phyloP scores from a whole-genome alignment of 2,797 vertebrate species.

The Leptatherina wallacei region DNA sequence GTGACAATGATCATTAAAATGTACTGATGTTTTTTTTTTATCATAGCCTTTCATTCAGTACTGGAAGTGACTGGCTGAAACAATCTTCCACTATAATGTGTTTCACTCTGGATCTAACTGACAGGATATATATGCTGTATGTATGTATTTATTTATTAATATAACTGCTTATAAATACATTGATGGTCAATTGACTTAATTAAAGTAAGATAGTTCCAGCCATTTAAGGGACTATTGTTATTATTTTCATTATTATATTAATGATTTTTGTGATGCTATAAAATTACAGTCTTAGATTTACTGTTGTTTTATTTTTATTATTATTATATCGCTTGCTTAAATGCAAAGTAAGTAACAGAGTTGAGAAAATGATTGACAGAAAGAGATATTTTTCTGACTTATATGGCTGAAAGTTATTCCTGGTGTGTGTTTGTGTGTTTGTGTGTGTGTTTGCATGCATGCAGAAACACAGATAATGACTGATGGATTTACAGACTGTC shows the following conservation, averaged over 20 bases:
- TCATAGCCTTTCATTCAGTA: neutral
- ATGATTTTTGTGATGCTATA: neutral
- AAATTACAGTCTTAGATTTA: conserved; percentile 5
- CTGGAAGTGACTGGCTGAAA: too few relatives aligned
- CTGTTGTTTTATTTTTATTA: neutral
- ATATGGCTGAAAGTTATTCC: conserved; percentile 23
- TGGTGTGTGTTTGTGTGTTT: conserved; percentile 5
- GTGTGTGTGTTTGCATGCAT: neutral
- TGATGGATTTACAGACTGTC: conserved; percentile 53
- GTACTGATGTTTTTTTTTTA: neutral
- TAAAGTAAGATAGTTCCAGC: too few relatives aligned
- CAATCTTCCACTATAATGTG: too few relatives aligned
- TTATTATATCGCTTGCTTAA: neutral
- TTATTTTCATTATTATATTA: too few relatives aligned
- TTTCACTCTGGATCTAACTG: too few relatives aligned
- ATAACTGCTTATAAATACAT: too few relatives aligned
- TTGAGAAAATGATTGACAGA: conserved; percentile 53
- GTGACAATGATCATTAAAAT: too few relatives aligned
- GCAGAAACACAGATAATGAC: conserved; percentile 37
- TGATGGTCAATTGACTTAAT: too few relatives aligned
- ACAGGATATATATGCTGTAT: too few relatives aligned
- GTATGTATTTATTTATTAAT: too few relatives aligned
- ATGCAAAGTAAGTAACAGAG: conserved; percentile 15
- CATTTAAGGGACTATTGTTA: neutral
- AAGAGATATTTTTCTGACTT: conserved; percentile 26